These are phyloP conservation scores for Sebastes steindachneri DNA, from an alignment of 2,797 vertebrate species.

Conservation along the genomic window DNA sequence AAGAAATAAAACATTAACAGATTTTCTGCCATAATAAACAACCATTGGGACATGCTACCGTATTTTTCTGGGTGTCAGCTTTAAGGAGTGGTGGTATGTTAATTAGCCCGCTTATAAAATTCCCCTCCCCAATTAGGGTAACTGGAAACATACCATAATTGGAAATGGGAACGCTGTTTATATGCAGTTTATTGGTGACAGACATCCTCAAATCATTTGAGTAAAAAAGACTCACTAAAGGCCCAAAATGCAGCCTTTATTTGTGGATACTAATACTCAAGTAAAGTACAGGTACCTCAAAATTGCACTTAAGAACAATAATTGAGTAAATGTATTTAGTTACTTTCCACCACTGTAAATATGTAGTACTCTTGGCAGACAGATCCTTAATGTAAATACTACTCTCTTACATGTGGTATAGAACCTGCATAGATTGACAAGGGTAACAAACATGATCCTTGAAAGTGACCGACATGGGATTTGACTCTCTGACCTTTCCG, in stretches of 20 bases:
- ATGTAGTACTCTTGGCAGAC: neutral
- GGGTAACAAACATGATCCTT: constrained; percentile 23
- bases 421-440: constrained; percentile 4
- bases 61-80: constrained; percentile 32
- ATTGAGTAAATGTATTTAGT: too few species aligned
- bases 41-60: neutral
- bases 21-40: constrained; percentile 1
- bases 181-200: constrained; percentile 18
- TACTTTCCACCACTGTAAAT: neutral
- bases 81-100: constrained; percentile 41
- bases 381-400: neutral
- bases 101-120: constrained; percentile 49
- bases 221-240: neutral
- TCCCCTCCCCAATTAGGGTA: constrained; percentile 36
- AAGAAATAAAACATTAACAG: constrained; percentile 4
- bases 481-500: constrained; percentile 52
- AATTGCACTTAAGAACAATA: too few species aligned
- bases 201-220: constrained; percentile 13
- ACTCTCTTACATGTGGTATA: neutral
- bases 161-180: constrained; percentile 1
- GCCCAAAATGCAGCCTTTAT: neutral
- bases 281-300: too few species aligned
- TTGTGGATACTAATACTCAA: neutral
- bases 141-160: constrained; percentile 38
- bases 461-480: constrained; percentile 17